Evolutionary conservation across 1,140 invertebrate genomes (phyloP).

Genomic region (Brachionus asplanchnoidis): DNA sequence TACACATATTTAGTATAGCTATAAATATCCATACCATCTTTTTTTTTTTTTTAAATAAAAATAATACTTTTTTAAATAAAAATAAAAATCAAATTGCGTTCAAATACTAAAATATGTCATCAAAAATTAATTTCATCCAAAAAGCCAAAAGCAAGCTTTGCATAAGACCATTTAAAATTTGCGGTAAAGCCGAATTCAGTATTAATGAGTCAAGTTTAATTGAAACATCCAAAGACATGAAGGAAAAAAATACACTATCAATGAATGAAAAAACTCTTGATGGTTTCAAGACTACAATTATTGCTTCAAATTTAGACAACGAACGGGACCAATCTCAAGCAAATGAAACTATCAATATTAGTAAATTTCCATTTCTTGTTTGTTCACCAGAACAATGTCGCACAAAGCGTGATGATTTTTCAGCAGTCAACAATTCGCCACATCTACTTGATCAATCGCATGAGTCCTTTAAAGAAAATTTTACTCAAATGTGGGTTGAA

Average conservation of each 20-base stretch:
- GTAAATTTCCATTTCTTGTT: constrained; percentile 10
- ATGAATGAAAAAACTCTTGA: neutral
- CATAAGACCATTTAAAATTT: neutral
- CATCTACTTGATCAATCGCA: neutral
- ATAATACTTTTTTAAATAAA: neutral
- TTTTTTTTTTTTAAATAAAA: too few relatives aligned
- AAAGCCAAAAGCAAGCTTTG: constrained; percentile 17
- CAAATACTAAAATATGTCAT: neutral
- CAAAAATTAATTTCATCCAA: neutral
- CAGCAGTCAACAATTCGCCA: neutral
- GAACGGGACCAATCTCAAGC: neutral
- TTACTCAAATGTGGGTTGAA: constrained; percentile 10
- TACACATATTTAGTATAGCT: neutral
- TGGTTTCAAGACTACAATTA: neutral
- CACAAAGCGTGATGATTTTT: neutral
- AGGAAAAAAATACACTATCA: neutral
- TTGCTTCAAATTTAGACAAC: neutral
- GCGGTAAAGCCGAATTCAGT: neutral
- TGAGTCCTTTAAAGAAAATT: neutral
- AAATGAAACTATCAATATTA: constrained; percentile 7
- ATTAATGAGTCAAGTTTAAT: neutral
- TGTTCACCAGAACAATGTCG: neutral
- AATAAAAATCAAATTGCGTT: neutral
- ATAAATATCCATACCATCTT: neutral
- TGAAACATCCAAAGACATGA: neutral